These are phyloP conservation scores for Halesus radiatus DNA, from an alignment of 1,140 invertebrate genomes.

Conservation along the genomic window DNA sequence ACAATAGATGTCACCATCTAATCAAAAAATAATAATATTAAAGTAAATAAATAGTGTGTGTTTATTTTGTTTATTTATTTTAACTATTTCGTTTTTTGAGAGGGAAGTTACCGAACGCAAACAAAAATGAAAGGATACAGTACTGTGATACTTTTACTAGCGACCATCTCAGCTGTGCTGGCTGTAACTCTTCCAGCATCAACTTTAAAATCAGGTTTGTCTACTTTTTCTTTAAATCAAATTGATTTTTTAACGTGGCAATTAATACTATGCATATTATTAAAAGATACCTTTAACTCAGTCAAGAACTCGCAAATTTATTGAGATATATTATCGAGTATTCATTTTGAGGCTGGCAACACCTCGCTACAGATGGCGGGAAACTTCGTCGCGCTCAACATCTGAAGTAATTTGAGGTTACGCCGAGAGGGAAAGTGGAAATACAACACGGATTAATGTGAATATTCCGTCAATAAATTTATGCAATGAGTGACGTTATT, in stretches of 20 bases:
- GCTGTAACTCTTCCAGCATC: slow-evolving; percentile 42
- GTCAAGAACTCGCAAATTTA: neutral
- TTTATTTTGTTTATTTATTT: neutral
- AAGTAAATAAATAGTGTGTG: neutral
- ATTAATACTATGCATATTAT: neutral
- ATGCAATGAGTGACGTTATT: slow-evolving; percentile 17
- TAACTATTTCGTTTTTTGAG: neutral
- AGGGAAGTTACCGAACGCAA: neutral
- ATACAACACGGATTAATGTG: neutral
- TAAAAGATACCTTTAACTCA: neutral
- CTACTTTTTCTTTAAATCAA: slow-evolving; percentile 30
- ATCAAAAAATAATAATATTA: neutral
- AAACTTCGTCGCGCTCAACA: slow-evolving; percentile 1
- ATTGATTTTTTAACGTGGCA: slow-evolving; percentile 2
- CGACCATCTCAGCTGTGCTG: slow-evolving; percentile 29
- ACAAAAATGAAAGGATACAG: slow-evolving; percentile 43
- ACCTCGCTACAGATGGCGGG: neutral
- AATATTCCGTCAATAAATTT: slow-evolving; percentile 19
- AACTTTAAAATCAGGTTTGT: slow-evolving; percentile 53
- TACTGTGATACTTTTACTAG: slow-evolving; percentile 33
- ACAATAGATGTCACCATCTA: slow-evolving; percentile 9
- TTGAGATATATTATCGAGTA: neutral
- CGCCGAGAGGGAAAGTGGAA: slow-evolving; percentile 37
- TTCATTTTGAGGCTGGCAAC: slow-evolving; percentile 14
- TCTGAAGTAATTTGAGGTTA: slow-evolving; percentile 35